Percentiles rank a stretch among this genome's conserved stretches.
phyloP scores from a whole-genome alignment of 2,113 vertebrate species.

The Trematomus loennbergii region DNA sequence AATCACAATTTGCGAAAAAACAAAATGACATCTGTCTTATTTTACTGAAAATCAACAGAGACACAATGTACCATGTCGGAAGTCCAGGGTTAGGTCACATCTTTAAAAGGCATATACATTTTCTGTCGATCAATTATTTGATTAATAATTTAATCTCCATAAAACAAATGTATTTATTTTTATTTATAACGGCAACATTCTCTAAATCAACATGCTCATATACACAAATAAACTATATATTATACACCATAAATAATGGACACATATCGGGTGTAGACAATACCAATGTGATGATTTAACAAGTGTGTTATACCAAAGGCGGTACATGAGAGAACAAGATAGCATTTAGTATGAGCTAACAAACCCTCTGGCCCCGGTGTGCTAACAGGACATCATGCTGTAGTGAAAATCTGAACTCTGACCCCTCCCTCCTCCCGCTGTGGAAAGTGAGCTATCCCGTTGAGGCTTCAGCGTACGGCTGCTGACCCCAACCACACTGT shows the following conservation, averaged over 20 bases:
- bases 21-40: neutral
- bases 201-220: no score
- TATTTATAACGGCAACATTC: no score
- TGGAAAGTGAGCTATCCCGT: slow-evolving; percentile 62
- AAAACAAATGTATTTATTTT: no score
- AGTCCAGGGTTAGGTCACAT: neutral
- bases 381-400: slow-evolving; percentile 57
- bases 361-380: slow-evolving; percentile 21
- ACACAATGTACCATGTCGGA: neutral
- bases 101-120: no score
- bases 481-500: slow-evolving; percentile 45
- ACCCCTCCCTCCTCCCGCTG: slow-evolving; percentile 28
- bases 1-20: neutral
- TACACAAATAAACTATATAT: no score
- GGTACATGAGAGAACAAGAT: neutral
- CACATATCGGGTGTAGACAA: neutral
- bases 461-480: slow-evolving; percentile 22
- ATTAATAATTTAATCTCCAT: no score
- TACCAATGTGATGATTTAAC: neutral
- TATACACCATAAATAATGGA: neutral
- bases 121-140: no score
- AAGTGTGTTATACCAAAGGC: neutral
- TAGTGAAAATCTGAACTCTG: slow-evolving; percentile 48
- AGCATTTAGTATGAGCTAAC: slow-evolving; percentile 1
- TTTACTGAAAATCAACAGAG: neutral